A percentile compares a stretch with the other conserved stretches of the same genome.
Conservation (phyloP, 2,797 vertebrate species). For the Picus viridis region DNA sequence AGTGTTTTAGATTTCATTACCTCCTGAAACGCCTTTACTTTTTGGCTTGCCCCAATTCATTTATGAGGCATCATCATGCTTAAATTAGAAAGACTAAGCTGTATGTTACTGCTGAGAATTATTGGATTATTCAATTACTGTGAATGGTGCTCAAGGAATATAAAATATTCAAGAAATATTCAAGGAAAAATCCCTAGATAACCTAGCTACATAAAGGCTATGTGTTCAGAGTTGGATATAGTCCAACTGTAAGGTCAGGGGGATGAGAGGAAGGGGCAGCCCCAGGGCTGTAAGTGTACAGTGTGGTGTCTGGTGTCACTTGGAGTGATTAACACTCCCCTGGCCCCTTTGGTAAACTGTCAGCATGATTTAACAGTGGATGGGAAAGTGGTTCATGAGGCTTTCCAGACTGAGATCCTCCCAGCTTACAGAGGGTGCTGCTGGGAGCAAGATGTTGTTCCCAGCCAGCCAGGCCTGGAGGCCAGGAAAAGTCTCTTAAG, state of each 20-base stretch:
- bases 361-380: background rate
- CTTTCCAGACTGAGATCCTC: background rate
- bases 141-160: background rate
- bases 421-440: background rate
- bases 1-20: constrained; percentile 61
- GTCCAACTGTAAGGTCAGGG: background rate
- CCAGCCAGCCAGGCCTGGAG: background rate
- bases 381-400: background rate
- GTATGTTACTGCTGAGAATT: constrained; percentile 44
- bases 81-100: constrained; percentile 57
- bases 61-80: constrained; percentile 51
- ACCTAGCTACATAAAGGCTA: constrained; percentile 1
- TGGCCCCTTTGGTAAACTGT: background rate
- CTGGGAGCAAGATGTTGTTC: background rate
- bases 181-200: constrained; percentile 28
- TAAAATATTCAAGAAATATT: constrained; percentile 50
- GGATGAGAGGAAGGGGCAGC: background rate
- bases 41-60: constrained; percentile 56
- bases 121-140: constrained; percentile 65
- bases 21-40: constrained; percentile 37
- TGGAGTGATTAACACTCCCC: background rate
- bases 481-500: background rate
- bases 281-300: background rate
- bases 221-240: background rate
- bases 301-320: background rate